These are phyloP conservation scores for Spermophilus dauricus DNA, from an alignment of 2,113 vertebrate species.

Conservation along the genomic window DNA sequence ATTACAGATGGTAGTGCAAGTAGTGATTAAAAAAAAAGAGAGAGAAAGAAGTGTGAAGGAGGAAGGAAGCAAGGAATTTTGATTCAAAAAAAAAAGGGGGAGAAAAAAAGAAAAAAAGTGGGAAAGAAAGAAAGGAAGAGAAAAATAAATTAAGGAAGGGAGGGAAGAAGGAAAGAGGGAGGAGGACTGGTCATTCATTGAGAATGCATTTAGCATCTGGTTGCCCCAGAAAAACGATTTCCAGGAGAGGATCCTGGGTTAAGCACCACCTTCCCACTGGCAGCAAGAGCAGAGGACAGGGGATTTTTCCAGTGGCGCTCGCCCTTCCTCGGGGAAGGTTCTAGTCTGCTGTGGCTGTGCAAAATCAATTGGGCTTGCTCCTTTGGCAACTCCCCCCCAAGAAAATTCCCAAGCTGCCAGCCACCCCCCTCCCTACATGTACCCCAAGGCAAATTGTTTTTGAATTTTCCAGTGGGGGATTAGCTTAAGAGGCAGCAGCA, in stretches of 20 bases:
- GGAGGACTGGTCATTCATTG: background rate
- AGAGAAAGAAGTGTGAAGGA: background rate
- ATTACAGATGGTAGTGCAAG: constrained; percentile 68
- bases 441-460: constrained; percentile 72
- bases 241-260: background rate
- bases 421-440: background rate
- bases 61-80: background rate
- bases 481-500: constrained; percentile 69
- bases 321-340: constrained; percentile 21
- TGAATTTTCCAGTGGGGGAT: constrained; percentile 71
- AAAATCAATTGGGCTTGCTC: background rate
- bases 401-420: constrained; percentile 4
- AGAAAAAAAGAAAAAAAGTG: rapidly evolving
- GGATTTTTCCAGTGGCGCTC: background rate
- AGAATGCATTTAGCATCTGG: background rate
- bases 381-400: background rate
- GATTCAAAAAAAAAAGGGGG: background rate
- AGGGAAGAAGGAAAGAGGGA: rapidly evolving
- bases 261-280: rapidly evolving
- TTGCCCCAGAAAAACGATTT: background rate
- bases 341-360: background rate
- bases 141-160: too few species aligned
- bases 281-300: background rate
- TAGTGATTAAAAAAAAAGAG: background rate
- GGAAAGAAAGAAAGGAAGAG: rapidly evolving